Evolutionary conservation across 2,113 vertebrate species (phyloP).

Genomic region (Marmota flaviventris): DNA sequence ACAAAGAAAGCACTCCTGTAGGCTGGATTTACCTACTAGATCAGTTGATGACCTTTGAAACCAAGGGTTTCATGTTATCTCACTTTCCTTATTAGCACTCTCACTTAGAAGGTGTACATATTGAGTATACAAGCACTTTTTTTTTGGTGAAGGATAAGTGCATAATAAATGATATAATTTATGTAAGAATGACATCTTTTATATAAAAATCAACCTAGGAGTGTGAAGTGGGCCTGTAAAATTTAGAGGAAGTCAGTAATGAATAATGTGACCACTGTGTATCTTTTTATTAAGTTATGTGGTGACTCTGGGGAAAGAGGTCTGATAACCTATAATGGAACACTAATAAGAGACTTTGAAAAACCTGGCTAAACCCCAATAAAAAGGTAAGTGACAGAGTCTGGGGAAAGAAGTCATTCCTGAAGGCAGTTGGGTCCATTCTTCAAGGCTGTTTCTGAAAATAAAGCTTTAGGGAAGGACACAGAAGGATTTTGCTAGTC

Average conservation of each 20-base stretch:
- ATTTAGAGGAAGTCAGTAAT: slow-evolving; percentile 1
- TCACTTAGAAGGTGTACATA: not conserved
- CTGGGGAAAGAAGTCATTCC: not conserved
- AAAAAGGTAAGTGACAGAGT: not conserved
- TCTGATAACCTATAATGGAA: not conserved
- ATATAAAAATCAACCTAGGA: not conserved
- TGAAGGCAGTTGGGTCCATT: not conserved
- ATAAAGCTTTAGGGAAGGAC: slow-evolving; percentile 59
- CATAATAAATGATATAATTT: slow-evolving; percentile 13
- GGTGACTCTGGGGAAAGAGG: not conserved
- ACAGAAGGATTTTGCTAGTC: slow-evolving; percentile 25
- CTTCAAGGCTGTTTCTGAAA: slow-evolving; percentile 47
- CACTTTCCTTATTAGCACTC: not conserved
- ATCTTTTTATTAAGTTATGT: slow-evolving; percentile 13
- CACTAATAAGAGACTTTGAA: slow-evolving; percentile 15
- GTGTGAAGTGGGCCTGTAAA: not conserved
- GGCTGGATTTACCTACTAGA: not conserved
- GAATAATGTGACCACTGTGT: not conserved
- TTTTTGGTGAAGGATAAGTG: slow-evolving; percentile 3
- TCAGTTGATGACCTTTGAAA: slow-evolving; percentile 42
- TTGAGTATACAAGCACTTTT: not conserved
- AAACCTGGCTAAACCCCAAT: slow-evolving; percentile 9
- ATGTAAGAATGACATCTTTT: slow-evolving; percentile 10
- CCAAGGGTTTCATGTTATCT: slow-evolving; percentile 12
- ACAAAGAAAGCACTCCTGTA: slow-evolving; percentile 13